Conservation (phyloP, 2,113 vertebrate species). For the Uria lomvia region DNA sequence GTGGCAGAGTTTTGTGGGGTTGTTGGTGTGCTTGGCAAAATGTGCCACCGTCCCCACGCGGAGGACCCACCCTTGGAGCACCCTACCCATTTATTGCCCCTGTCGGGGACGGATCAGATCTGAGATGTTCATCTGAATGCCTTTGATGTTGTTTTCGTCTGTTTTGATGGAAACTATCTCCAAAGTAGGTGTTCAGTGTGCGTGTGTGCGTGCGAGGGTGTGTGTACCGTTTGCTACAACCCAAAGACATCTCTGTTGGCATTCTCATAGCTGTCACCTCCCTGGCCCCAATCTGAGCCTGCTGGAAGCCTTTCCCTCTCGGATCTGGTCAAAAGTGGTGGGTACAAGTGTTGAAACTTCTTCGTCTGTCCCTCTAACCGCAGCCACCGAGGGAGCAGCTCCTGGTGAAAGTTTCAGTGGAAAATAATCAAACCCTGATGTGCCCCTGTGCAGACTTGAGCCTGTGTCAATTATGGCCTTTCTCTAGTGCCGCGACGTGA, state of each 20-base stretch:
- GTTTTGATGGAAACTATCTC: neutral
- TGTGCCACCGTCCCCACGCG: fast-evolving
- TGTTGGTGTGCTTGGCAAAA: neutral
- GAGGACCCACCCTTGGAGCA: neutral
- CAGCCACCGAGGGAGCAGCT: neutral
- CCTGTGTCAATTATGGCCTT: neutral
- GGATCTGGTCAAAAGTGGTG: neutral
- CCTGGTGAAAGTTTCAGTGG: neutral
- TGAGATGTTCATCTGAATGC: neutral
- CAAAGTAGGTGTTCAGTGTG: neutral
- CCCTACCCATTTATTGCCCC: neutral
- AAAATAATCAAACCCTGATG: neutral
- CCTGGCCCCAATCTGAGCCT: neutral
- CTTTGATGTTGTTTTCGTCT: neutral
- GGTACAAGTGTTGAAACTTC: neutral
- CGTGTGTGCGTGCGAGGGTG: fast-evolving
- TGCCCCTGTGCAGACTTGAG: neutral
- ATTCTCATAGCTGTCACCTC: neutral
- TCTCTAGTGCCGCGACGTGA: neutral
- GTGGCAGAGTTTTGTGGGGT: neutral
- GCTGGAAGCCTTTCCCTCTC: neutral
- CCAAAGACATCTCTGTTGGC: neutral
- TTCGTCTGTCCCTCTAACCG: neutral
- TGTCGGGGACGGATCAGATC: neutral
- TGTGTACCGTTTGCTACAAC: neutral